Base-by-base conservation (phyloP, 2,888 invertebrate species). In the Fragum fragum region DNA sequence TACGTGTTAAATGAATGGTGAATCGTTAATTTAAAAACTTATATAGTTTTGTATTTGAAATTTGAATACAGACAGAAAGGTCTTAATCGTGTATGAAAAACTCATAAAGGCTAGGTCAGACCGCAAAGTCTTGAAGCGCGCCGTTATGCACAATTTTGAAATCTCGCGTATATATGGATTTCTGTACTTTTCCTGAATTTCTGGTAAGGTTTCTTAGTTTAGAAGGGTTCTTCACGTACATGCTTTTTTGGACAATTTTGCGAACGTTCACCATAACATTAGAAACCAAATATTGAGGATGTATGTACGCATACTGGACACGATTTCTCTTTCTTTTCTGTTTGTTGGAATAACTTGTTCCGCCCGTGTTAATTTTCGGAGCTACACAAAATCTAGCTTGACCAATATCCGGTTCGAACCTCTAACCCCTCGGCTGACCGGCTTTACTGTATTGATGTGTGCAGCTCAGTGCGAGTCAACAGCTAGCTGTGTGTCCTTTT, bases 401-500 rank as follows among this genome's bases (percentile, higher is more conserved):
- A 61, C 32, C 16, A n/a, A n/a, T 32, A 5, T 32, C 5, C 14
- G 61, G 14, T 28, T 61, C 28, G 32, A 61, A 32, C 61, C 61
- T n/a, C 11, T 61, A 18, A 61, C 26, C 9, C 0, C 61, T n/a
- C 61, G 61, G 18, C 16, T 32, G 14, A 18, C 29, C 1, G 32
- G 36, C 9, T 21, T 18, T 14, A 28, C 61, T 2, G 28, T 32
- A 0, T 16, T 32, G 2, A n/a, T 32, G 21, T 61, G 61, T n/a
- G 61, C 18, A 3, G 29, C 61, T 14, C 28, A 32, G 18, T 61
- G 61, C n/a, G 61, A 61, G 61, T 29, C 29, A 7, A 61, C 61
- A 32, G 18, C 21, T 1, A 21, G n/a, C 32, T 61, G 61, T 32
- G 61, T 61, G 1, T 61, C 61, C 16, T 61, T 61, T n/a, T 61